Evolutionary conservation across 2,113 vertebrate genomes (phyloP), one percentile per base, ranked within the genome.

Genomic region (Puma concolor): DNA sequence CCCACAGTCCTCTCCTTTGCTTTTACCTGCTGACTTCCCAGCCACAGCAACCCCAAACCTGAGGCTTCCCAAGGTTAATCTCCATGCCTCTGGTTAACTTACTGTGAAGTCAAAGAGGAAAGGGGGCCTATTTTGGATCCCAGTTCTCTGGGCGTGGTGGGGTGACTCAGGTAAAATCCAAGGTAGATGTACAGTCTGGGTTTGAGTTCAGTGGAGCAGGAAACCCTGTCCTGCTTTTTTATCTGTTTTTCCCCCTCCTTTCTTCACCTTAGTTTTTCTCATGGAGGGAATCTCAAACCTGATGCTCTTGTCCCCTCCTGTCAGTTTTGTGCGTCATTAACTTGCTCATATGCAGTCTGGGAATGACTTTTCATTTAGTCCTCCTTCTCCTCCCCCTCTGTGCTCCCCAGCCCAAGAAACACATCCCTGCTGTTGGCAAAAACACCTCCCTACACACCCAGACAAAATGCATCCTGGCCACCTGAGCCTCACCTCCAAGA

Each of bases 331-430:
- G 95, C 7, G 7, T 98, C 95, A 95, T 71, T 82, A 52, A 72
- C 52, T 80, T 87, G 48, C 33, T 95, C 90, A 21, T 1, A 12
- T 36, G n/a, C 74, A 77, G 64, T 27, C 87, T 96, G 86, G 71
- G 66, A 93, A 79, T n/a, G 63, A 12, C 66, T 97, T 94, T 94
- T 97, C 92, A 95, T 94, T 94, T 71, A 44, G 77, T 79, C 69
- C 21, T 95, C 87, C 74, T 83, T 17, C 85, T 71, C 90, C 93
- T 79, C 92, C 83, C 5, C 27, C 25, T 86, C 81, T 19, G 12
- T 31, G 88, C 41, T 92, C 86, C 86, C 72, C 38, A 95, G 95
- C 50, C 86, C 38, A 38, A 90, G 80, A 91, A 95, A 93, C 38
- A 38, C 29, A 66, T 88, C 33, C n/a, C 81, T 41, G 23, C 82